Percentiles rank a stretch among this genome's conserved stretches.
Conservation (phyloP, 2,113 vertebrate species). For the Lycocorax pyrrhopterus region DNA sequence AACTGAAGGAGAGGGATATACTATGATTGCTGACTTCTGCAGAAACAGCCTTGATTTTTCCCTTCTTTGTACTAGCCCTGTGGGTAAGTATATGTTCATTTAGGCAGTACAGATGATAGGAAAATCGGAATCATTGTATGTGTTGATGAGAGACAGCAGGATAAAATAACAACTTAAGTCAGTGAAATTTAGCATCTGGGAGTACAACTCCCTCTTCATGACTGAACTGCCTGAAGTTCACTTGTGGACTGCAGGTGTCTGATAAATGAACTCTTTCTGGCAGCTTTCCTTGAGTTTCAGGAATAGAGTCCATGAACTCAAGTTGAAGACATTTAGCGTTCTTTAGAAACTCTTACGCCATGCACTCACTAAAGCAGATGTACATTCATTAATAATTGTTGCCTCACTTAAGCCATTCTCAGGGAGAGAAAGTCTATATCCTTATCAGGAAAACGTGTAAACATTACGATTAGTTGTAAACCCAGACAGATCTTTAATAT, state of each 20-base stretch:
- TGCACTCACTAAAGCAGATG: conserved; percentile 57
- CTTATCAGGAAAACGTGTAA: conserved; percentile 60
- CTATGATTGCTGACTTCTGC: not conserved
- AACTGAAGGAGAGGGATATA: not conserved
- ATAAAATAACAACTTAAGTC: not conserved
- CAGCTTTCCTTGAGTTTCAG: conserved; percentile 36
- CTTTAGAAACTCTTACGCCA: conserved; percentile 21
- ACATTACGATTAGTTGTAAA: conserved; percentile 64
- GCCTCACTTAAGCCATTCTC: conserved; percentile 57
- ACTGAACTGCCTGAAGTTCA: conserved; percentile 13
- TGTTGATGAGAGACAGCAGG: not conserved
- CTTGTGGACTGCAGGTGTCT: conserved; percentile 37
- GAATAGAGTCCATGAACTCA: not conserved
- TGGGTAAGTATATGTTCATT: not conserved
- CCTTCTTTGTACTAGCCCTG: not conserved
- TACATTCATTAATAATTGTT: conserved; percentile 72
- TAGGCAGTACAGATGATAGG: not conserved
- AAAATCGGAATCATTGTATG: not conserved
- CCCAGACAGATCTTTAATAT: conserved; percentile 52
- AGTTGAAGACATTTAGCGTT: conserved; percentile 58
- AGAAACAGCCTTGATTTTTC: not conserved
- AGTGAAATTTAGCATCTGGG: conserved; percentile 16
- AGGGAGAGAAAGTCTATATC: conserved; percentile 36
- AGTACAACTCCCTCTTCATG: not conserved
- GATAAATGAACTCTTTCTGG: conserved; percentile 57